Evolutionary conservation across 2,888 invertebrate species (phyloP), one percentile per base, ranked within the genome.

Genomic region (Amphimallon solstitiale): DNA sequence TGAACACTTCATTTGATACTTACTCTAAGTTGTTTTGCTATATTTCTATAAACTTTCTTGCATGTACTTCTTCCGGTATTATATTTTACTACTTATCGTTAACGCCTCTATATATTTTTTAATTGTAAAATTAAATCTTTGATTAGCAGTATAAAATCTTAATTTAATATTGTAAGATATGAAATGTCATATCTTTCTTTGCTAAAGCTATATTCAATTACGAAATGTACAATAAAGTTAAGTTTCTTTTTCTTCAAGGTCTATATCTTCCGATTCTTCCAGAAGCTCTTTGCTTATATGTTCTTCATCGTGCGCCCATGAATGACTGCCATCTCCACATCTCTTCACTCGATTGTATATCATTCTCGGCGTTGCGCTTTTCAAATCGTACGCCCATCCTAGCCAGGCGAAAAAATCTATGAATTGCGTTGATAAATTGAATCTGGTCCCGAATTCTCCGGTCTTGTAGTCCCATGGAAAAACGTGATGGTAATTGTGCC

Each of bases 401-500:
- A 95, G 78, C 72, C 83, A 86, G 0, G 93, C 92, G 78, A 92
- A 94, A 3, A 87, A 82, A 77, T 96, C 91, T 69, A 96, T 94
- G 73, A 95, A 91, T 0, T 85, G 85, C 0, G 94, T 93, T 0
- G 94, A 93, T 0, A 91, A 78, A 78, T 96, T 96, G 84, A 75
- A 85, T 84, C 76, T 85, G 59, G 67, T 71, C n/a, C 81, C 82
- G 61, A 82, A 68, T 81, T 86, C 88, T 74, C 80, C 88, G 73
- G 85, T 86, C 77, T 82, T 86, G 78, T 84, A 87, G 71, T 84
- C 86, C 85, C 84, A 86, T 0, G 82, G 88, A 76, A 91, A 90
- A 10, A 90, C 92, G 78, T 93, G 92, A 77, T 93, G 92, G 77
- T 90, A 93, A 80, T 93, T 93, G 81, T 93, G 93, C 92, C 92